Evolutionary conservation across 2,113 vertebrate species (phyloP), one percentile per base, ranked within the genome.

Genomic region (Neolamprologus falcicula): DNA sequence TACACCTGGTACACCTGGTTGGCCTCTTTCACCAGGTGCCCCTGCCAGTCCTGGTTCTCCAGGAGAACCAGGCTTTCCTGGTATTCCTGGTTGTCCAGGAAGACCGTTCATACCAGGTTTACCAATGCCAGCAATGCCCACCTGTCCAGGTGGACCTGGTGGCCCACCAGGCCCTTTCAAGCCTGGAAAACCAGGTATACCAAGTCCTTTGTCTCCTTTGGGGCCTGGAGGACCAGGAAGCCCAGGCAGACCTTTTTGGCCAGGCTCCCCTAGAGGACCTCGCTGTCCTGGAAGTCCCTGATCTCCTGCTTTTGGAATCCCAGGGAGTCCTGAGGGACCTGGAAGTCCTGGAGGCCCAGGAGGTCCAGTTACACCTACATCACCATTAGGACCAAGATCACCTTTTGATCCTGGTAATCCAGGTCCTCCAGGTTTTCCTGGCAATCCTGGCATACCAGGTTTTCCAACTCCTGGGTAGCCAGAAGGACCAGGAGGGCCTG

Each of bases 31-130:
- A 3, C 98, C 98, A 0, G 96, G 90, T 11, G 92, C 94, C 3
- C 98, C 98, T 47, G 95, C 94, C 68, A 94, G 86, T 5, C 98
- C 98, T 80, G 95, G 92, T 87, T 98, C 97, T 9, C 98, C 98
- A 1, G 97, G 96, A 85, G 95, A 93, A 31, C 98, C 98, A 2
- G 97, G 95, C 80, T 98, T 98, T 52, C 98, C 98, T 55, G 95
- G 78, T 21, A 96, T 95, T 3, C 98, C 98, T 61, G 97, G 97
- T 0, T 97, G 97, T 17, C 98, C 98, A 1, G 98, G 98, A 63
- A 97, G 95, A 71, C 98, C 98, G 7, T 97, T 98, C 52, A 97
- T 93, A 19, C 98, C 98, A 0, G 98, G 96, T 89, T 99, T 99
- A 52, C 97, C 97, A 0, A 98, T 89, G 9, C 98, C 98, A 0